Evolutionary conservation across 2,888 invertebrate genomes (phyloP).

Genomic region (Alcis repandata): DNA sequence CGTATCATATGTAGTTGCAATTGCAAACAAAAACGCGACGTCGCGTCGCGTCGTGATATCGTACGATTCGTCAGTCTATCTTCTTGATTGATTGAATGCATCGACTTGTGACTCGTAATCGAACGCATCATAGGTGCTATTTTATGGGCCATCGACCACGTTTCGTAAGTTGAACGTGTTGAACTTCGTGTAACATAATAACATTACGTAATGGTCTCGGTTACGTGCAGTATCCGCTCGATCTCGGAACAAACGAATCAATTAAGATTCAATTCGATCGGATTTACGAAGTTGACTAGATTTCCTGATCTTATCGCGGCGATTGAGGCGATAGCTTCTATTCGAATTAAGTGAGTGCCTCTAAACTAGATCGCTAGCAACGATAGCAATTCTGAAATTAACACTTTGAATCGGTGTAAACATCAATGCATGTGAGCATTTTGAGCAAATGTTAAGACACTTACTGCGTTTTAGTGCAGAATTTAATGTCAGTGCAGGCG

Average conservation of each 20-base stretch:
- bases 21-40: neutral
- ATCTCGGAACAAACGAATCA: constrained; percentile 47
- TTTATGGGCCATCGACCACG: constrained; percentile 45
- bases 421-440: no score
- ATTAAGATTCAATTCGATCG: constrained; percentile 43
- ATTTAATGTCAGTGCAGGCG: no score
- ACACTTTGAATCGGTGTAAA: neutral
- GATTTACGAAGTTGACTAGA: constrained; percentile 38
- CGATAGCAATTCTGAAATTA: constrained; percentile 2
- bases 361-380: neutral
- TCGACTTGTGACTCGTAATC: constrained; percentile 31
- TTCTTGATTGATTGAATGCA: constrained; percentile 21
- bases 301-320: constrained; percentile 39
- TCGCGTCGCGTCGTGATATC: neutral
- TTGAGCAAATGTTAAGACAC: no score
- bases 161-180: constrained; percentile 40
- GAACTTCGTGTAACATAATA: constrained; percentile 32
- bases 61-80: constrained; percentile 12
- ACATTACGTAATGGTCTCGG: constrained; percentile 37
- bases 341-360: constrained; percentile 13
- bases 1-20: no score
- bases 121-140: constrained; percentile 47
- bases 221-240: constrained; percentile 44
- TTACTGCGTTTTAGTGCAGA: no score
- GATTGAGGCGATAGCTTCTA: constrained; percentile 24